A percentile compares a stretch with the other conserved stretches of the same genome.
Evolutionary conservation across 2,888 invertebrate genomes (phyloP).

Genomic region (Shargacucullia verbasci): DNA sequence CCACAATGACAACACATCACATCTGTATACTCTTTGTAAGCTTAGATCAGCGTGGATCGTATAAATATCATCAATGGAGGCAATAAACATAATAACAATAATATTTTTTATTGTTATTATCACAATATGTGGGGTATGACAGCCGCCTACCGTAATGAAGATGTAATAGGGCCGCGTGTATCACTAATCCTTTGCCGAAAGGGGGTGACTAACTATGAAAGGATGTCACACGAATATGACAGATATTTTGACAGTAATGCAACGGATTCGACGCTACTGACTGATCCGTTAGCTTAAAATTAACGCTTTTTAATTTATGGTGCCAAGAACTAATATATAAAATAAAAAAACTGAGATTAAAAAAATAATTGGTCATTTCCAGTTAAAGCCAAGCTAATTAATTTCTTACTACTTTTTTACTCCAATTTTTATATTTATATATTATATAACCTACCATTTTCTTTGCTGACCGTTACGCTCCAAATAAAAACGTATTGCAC

Average conservation of each 20-base stretch:
- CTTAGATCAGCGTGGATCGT: constrained; percentile 80
- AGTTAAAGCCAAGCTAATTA: too few relatives aligned
- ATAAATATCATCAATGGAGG: constrained; percentile 82
- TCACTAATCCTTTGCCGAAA: constrained; percentile 84
- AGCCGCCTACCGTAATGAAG: constrained; percentile 88
- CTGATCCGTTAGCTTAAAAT: constrained; percentile 66
- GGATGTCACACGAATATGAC: constrained; percentile 87
- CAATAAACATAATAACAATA: constrained; percentile 83
- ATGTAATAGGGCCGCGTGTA: constrained; percentile 85
- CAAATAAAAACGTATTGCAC: background rate
- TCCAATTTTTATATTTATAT: too few relatives aligned
- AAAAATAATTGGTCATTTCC: too few relatives aligned
- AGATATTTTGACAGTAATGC: constrained; percentile 89
- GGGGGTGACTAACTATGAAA: constrained; percentile 84
- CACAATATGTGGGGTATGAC: constrained; percentile 75
- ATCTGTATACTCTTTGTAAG: constrained; percentile 74
- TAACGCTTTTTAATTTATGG: constrained; percentile 64
- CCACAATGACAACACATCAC: constrained; percentile 51
- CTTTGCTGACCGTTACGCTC: too few relatives aligned
- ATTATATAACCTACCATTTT: too few relatives aligned
- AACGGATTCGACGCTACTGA: constrained; percentile 75
- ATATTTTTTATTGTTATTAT: constrained; percentile 81
- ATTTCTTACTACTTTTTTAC: too few relatives aligned
- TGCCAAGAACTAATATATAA: background rate
- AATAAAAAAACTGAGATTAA: too few relatives aligned